These are phyloP conservation scores for Pungitius pungitius DNA, from an alignment of 2,113 vertebrate species.

Conservation along the genomic window DNA sequence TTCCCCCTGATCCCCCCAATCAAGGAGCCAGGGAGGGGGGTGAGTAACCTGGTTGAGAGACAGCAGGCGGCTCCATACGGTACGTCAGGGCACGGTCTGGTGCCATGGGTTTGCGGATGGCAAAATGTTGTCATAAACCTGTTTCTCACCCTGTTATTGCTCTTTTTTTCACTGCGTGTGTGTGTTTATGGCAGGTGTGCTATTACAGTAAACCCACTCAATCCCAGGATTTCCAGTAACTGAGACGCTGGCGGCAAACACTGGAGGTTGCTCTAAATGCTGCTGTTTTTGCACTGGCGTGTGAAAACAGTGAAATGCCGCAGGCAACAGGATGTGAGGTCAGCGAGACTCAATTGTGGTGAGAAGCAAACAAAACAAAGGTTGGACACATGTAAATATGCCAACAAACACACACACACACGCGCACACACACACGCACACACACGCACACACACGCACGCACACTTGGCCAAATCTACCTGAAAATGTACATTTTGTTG, in stretches of 20 bases:
- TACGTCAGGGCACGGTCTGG: conserved; percentile 66
- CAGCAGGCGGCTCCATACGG: conserved; percentile 38
- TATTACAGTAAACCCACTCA: conserved; percentile 73
- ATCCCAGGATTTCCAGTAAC: conserved; percentile 76
- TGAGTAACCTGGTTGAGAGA: conserved; percentile 63
- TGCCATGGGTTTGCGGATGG: conserved; percentile 54
- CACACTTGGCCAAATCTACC: conserved; percentile 21
- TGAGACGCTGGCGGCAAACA: conserved; percentile 53
- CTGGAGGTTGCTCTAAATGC: conserved; percentile 57
- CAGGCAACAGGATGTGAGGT: conserved; percentile 63
- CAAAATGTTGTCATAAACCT: conserved; percentile 73
- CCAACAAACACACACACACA: conserved; percentile 11
- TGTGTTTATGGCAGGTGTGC: conserved; percentile 62
- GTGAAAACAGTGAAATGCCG: conserved; percentile 62
- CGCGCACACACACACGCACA: neutral
- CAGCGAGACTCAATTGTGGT: conserved; percentile 53
- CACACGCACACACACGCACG: conserved; percentile 17
- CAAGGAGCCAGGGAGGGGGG: conserved; percentile 10
- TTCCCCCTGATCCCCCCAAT: conserved; percentile 41
- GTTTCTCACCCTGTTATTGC: conserved; percentile 70
- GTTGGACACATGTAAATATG: conserved; percentile 40
- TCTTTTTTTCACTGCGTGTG: conserved; percentile 24
- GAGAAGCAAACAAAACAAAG: conserved; percentile 64
- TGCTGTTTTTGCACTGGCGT: conserved; percentile 56
- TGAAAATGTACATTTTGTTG: neutral